Evolutionary conservation across 2,113 vertebrate genomes (phyloP), one percentile per base, ranked within the genome.

Genomic region (Chaetodon trifascialis): DNA sequence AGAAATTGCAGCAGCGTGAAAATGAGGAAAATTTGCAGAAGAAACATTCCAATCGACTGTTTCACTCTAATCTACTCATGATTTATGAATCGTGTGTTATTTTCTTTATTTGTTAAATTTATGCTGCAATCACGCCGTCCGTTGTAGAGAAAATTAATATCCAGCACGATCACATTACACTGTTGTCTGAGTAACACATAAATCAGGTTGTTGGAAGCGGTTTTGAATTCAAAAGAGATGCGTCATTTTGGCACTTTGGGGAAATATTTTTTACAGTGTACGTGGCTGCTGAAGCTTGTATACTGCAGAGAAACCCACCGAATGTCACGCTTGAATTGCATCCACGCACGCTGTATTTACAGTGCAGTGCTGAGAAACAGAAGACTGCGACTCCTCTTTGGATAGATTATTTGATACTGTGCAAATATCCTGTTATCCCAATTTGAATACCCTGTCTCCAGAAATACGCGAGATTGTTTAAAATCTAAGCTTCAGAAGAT

Each of bases 81-180:
- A 78, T 80, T 81, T 76, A 85, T 70, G 23, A 76, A 30, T 67
- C 40, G 21, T 16, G n/a, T 51, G 65, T 68, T 75, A 23, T 72
- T 73, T 80, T 79, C 70, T 19, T 54, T 4, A 21, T 11, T 19
- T 44, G 5, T n/a, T 34, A 60, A 82, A 85, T 69, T 30, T 40
- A 60, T 58, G 54, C 42, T 40, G 56, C 62, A 49, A 75, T 77
- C 65, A 63, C 79, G 23, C 44, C 47, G 30, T 73, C 40, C 17
- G 5, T 59, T 47, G 46, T 11, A 54, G 34, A 44, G 34, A 44
- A 58, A 77, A 85, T 71, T 5, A 49, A 75, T 72, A 25, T 38
- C 23, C 4, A 60, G 25, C 34, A 69, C 47, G 71, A 21, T 74
- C 17, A 52, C 23, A 62, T 59, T 66, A 8, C 46, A 47, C 21